Base-by-base conservation (phyloP, 2,797 vertebrate genomes). In the Ctenopoma kingsleyae region DNA sequence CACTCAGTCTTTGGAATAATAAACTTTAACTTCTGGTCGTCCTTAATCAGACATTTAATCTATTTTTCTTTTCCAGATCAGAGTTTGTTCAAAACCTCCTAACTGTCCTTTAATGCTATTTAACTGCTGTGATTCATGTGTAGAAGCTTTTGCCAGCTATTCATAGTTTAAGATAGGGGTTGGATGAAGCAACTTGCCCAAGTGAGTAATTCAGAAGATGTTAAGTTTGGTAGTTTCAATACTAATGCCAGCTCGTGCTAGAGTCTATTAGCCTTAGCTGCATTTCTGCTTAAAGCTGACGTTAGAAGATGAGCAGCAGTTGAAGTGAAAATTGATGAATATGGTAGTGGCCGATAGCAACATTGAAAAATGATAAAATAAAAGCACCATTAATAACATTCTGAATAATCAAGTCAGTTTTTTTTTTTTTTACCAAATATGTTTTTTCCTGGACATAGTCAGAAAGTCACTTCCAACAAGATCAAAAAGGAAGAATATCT, bases 1-100 rank as follows among this genome's bases (percentile, higher is more conserved):
- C 82, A 74, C 84, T 91, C 75, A 89, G 72, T 77, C 78, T 89
- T 82, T 87, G 80, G 71, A 91, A 93, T 83, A 93, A 93, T 90
- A 93, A 91, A 92, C 89, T 82, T 78, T 17, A 78, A 66, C 71
- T 86, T 88, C 82, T 80, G 69, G 76, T 86, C 49, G 64, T 74
- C 62, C 27, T 78, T 83, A 77, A 91, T 87, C 74, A 41, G 74
- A 89, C 72, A 69, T 84, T 87, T 60, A 78, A 90, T 90, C 78
- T 71, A 30, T 32, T 32, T 73, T 71, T 85, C 56, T 58, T 41
- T 19, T 55, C 41, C n/a, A 74, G 52, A 78, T 80, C 59, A 66
- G 40, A 71, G 49, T 67, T 67, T 44, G 69, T 82, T 81, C 68
- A 62, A 78, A 82, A 74, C 71, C 64, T 79, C 61, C 70, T 54